These are phyloP conservation scores for Ectemnius lituratus DNA, from an alignment of 2,888 invertebrate genomes.

Conservation along the genomic window DNA sequence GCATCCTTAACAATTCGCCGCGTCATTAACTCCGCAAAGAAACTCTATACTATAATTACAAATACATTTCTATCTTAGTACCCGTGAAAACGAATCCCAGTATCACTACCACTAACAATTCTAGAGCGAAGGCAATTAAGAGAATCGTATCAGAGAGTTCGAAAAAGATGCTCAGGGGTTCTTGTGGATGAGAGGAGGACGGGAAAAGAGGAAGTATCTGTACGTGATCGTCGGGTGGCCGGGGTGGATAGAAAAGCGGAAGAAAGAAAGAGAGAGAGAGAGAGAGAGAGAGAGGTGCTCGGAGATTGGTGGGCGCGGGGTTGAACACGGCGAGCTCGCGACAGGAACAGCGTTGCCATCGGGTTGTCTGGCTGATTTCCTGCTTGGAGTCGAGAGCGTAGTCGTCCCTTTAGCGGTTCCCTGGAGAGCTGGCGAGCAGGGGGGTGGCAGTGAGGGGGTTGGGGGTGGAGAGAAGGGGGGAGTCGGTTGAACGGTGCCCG, in stretches of 20 bases:
- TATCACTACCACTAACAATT: neutral
- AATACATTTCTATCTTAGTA: no score
- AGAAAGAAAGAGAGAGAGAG: slow-evolving; percentile 1
- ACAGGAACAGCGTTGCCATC: slow-evolving; percentile 67
- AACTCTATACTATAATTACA: no score
- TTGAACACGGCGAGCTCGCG: slow-evolving; percentile 47
- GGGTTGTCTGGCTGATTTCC: slow-evolving; percentile 68
- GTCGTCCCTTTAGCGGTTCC: slow-evolving; percentile 67
- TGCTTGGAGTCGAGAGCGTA: slow-evolving; percentile 54
- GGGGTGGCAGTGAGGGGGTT: slow-evolving; percentile 33
- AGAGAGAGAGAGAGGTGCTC: neutral
- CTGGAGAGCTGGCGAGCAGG: slow-evolving; percentile 36
- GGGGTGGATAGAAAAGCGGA: neutral
- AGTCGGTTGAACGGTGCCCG: slow-evolving; percentile 62
- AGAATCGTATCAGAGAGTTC: neutral
- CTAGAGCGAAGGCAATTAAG: slow-evolving; percentile 28
- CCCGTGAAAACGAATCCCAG: neutral
- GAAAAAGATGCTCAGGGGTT: neutral
- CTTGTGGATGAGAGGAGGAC: neutral
- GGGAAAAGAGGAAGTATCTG: neutral
- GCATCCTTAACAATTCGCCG: no score
- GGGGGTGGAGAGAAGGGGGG: slow-evolving; percentile 35
- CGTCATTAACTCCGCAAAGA: no score
- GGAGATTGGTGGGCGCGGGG: slow-evolving; percentile 5
- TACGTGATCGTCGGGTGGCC: neutral